Evolutionary conservation across 2,888 invertebrate species (phyloP), one percentile per base, ranked within the genome.

Genomic region (Erannis defoliaria): DNA sequence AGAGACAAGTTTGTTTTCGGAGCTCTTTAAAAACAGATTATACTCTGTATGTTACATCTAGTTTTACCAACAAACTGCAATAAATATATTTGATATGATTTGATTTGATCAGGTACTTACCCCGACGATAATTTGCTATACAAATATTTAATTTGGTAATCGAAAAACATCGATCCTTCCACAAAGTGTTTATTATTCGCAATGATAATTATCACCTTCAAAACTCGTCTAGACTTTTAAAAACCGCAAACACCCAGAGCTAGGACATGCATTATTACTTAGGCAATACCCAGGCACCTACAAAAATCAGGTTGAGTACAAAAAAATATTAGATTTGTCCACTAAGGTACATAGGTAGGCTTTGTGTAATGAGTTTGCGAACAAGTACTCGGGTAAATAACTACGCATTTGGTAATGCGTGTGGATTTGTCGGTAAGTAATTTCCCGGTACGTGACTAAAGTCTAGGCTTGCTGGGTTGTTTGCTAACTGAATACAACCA

Each of bases 281-380:
- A 42, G 8, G 16, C 12, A n/a, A n/a, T 23, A 29, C 29, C 0
- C 5, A 29, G 5, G 1, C 6, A 26, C 8, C 5, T 23, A 23
- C 5, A 8, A n/a, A 42, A 8, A 43, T 23, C 18, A 10, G 16
- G 9, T 0, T 37, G n/a, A 45, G 45, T 55, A 37, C 16, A 1
- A 0, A n/a, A n/a, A 55, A 37, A 55, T 18, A 55, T 55, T 37
- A n/a, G 37, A 14, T 37, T 46, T 46, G 9, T 23, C 23, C 21
- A 21, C 42, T 21, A 9, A 16, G 37, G 21, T 6, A 9, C 42
- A 42, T 10, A 16, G 37, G 21, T 6, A 9, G 38, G 16, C 16
- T 19, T 42, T 23, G 43, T 23, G 14, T 43, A 42, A 42, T 42
- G 43, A 23, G 40, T 51, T 51, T 38, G 12, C 43, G 8, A 10